phyloP scores from a whole-genome alignment of 2,888 invertebrate genomes.

The Imbricaverruca yamaguchii region DNA sequence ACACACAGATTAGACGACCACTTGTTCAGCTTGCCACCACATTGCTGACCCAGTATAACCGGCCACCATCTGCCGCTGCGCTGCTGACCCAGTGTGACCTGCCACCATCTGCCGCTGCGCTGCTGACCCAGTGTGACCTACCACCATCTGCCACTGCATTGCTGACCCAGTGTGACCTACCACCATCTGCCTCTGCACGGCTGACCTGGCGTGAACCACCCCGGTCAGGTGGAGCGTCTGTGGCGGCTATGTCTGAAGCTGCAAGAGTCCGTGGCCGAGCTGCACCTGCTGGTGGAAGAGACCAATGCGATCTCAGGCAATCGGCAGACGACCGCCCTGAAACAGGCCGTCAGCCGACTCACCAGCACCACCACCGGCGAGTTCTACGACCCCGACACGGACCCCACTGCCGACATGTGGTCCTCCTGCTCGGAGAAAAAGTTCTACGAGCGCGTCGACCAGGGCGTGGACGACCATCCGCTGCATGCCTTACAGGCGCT shows the following conservation, averaged over 20 bases:
- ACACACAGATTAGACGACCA: too few relatives aligned
- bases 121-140: too few relatives aligned
- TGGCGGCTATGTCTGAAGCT: background rate
- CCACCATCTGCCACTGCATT: too few relatives aligned
- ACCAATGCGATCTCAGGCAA: background rate
- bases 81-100: too few relatives aligned
- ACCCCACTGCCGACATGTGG: background rate
- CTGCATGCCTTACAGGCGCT: background rate
- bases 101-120: too few relatives aligned
- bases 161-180: too few relatives aligned
- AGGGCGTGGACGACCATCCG: background rate
- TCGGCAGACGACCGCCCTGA: background rate
- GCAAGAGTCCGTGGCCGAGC: background rate
- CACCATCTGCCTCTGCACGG: too few relatives aligned
- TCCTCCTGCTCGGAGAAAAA: conserved; percentile 4
- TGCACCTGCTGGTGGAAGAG: background rate
- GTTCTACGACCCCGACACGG: conserved; percentile 9
- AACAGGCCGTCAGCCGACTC: background rate
- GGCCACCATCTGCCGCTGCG: too few relatives aligned
- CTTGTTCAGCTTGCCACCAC: too few relatives aligned
- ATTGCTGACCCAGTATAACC: too few relatives aligned
- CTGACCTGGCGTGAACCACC: too few relatives aligned
- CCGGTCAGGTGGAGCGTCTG: conserved; percentile 4
- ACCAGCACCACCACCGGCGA: background rate
- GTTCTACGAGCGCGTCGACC: conserved; percentile 8